A percentile compares a stretch with the other conserved stretches of the same genome.
Evolutionary conservation across 1,140 invertebrate species (phyloP).

Genomic region (Drosophila parvula): DNA sequence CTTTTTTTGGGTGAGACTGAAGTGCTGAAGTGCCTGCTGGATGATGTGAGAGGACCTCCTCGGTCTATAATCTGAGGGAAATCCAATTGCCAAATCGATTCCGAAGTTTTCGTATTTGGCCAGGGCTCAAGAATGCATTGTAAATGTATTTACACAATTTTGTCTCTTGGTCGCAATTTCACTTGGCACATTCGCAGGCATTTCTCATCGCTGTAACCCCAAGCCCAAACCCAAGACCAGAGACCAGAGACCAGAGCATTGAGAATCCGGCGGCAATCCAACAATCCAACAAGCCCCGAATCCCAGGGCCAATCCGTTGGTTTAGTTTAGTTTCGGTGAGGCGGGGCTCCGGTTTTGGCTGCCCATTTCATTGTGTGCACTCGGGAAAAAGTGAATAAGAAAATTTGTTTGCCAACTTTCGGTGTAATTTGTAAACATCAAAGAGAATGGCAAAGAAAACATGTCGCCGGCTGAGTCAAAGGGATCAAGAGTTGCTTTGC

Average conservation of each 20-base stretch:
- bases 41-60: not conserved
- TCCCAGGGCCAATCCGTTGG: constrained; percentile 31
- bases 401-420: constrained; percentile 82
- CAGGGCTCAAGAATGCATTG: constrained; percentile 66
- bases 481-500: constrained; percentile 83
- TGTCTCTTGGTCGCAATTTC: constrained; percentile 65
- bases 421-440: constrained; percentile 83
- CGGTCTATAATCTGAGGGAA: constrained; percentile 27
- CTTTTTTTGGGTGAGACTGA: not conserved
- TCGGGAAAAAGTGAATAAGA: constrained; percentile 77
- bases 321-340: constrained; percentile 36
- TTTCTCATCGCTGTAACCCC: constrained; percentile 29
- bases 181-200: constrained; percentile 63
- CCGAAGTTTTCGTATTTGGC: constrained; percentile 55
- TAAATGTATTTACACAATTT: constrained; percentile 72
- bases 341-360: constrained; percentile 21
- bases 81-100: constrained; percentile 67
- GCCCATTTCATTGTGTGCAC: constrained; percentile 64
- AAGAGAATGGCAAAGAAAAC: constrained; percentile 79
- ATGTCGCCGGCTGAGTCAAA: constrained; percentile 78
- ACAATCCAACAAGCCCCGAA: constrained; percentile 9
- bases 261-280: constrained; percentile 8
- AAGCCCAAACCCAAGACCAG: not conserved
- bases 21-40: not conserved
- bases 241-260: constrained; percentile 2